Conservation (phyloP, 2,797 vertebrate genomes). For the Rhinogobio ventralis region DNA sequence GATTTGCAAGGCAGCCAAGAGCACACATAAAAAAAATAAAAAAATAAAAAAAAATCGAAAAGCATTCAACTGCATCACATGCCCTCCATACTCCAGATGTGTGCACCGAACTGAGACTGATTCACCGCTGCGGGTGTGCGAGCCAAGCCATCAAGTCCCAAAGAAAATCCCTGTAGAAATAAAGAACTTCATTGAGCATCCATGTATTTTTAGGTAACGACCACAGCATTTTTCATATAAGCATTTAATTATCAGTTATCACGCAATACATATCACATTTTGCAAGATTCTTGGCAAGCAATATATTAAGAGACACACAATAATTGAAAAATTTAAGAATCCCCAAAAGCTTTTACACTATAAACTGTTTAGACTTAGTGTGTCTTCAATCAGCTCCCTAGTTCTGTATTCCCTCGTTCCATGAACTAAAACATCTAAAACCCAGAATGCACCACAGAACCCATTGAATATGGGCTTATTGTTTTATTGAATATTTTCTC, state of each 20-base stretch:
- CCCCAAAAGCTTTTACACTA: not conserved
- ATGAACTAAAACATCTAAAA: not conserved
- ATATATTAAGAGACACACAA: not conserved
- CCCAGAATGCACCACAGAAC: not conserved
- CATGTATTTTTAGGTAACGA: constrained; percentile 26
- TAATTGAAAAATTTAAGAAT: not conserved
- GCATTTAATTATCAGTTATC: constrained; percentile 10
- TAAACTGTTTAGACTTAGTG: not conserved
- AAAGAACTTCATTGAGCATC: constrained; percentile 5
- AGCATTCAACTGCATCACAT: constrained; percentile 9
- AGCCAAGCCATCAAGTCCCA: constrained; percentile 2
- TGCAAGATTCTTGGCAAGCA: not conserved
- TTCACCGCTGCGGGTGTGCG: constrained; percentile 14
- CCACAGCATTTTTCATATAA: not conserved
- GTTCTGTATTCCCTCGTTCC: not conserved
- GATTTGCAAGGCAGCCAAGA: not conserved
- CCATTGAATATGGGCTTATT: not conserved
- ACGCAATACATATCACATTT: not conserved
- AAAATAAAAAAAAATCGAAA: not conserved
- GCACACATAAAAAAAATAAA: not conserved
- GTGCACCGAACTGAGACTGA: constrained; percentile 12
- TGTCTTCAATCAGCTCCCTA: not conserved
- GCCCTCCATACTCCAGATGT: constrained; percentile 27
- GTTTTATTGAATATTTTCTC: not conserved
- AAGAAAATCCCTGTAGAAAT: constrained; percentile 1